phyloP scores from a whole-genome alignment of 2,113 vertebrate genomes.

The Mionectes macconnelli region DNA sequence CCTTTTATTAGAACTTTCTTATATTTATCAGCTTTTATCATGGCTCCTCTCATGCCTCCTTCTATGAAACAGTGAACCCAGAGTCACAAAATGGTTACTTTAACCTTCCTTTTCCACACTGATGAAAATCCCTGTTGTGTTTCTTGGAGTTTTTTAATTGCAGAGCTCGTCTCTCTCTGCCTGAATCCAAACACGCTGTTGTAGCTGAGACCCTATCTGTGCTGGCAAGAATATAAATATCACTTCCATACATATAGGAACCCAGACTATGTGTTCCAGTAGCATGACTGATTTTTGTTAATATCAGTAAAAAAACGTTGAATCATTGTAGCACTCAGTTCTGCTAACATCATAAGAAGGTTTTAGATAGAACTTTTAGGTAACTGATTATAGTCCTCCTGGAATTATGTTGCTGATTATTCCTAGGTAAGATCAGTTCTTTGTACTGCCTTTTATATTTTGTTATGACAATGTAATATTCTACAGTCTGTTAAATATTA shows the following conservation, averaged over 20 bases:
- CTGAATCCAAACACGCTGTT: background rate
- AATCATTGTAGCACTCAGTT: background rate
- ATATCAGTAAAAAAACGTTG: background rate
- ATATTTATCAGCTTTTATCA: background rate
- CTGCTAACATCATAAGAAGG: background rate
- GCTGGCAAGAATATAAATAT: background rate
- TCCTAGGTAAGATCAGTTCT: background rate
- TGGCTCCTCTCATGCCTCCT: background rate
- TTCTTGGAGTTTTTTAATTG: background rate
- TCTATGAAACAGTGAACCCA: background rate
- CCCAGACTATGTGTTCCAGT: background rate
- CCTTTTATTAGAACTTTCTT: background rate
- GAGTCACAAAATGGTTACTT: background rate
- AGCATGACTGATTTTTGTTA: background rate
- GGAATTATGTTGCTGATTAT: background rate
- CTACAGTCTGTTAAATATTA: background rate
- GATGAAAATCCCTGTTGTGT: background rate
- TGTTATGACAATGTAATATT: background rate
- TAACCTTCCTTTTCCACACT: background rate
- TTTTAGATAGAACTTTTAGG: background rate
- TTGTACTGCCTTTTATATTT: background rate
- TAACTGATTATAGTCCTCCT: background rate
- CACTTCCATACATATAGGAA: background rate
- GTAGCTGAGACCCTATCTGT: background rate
- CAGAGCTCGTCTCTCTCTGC: background rate